Percentiles rank a stretch among this genome's conserved stretches.
Conservation (phyloP, 2,888 invertebrate species). For the Prostheceraeus crozeri region DNA sequence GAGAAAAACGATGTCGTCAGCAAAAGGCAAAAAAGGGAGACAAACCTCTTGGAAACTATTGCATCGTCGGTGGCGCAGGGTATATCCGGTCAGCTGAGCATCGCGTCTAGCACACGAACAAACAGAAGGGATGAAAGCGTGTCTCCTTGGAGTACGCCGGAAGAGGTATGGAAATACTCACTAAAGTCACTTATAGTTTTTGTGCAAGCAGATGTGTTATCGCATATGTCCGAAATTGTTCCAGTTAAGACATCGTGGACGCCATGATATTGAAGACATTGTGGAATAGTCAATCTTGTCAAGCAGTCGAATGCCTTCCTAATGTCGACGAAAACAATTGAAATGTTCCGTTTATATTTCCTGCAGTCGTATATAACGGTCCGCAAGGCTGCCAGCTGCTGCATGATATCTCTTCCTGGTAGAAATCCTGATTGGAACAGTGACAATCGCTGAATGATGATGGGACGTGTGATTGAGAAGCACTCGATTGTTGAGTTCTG, state of each 20-base stretch:
- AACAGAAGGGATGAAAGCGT: too few relatives aligned
- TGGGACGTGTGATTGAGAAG: background rate
- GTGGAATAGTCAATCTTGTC: background rate
- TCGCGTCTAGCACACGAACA: too few relatives aligned
- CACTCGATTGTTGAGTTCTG: constrained; percentile 15
- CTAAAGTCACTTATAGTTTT: too few relatives aligned
- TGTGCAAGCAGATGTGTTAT: too few relatives aligned
- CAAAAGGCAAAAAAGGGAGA: background rate
- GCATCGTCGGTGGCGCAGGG: too few relatives aligned
- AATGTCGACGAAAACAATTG: constrained; percentile 22
- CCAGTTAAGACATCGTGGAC: constrained; percentile 1
- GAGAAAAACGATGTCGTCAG: constrained; percentile 9
- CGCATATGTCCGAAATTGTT: constrained; percentile 6
- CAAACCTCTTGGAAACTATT: background rate
- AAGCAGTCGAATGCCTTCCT: constrained; percentile 9
- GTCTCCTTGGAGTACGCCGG: background rate
- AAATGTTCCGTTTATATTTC: constrained; percentile 4
- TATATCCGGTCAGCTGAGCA: too few relatives aligned
- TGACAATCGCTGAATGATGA: constrained; percentile 15
- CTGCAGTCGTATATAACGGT: background rate
- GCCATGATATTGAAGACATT: constrained; percentile 23
- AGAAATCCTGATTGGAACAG: constrained; percentile 8
- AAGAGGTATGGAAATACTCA: too few relatives aligned
- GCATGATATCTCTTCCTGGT: background rate
- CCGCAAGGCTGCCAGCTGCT: constrained; percentile 22